Percentiles rank a stretch among this genome's conserved stretches.
Evolutionary conservation across 2,113 vertebrate genomes (phyloP).

Genomic region (Pteronura brasiliensis): DNA sequence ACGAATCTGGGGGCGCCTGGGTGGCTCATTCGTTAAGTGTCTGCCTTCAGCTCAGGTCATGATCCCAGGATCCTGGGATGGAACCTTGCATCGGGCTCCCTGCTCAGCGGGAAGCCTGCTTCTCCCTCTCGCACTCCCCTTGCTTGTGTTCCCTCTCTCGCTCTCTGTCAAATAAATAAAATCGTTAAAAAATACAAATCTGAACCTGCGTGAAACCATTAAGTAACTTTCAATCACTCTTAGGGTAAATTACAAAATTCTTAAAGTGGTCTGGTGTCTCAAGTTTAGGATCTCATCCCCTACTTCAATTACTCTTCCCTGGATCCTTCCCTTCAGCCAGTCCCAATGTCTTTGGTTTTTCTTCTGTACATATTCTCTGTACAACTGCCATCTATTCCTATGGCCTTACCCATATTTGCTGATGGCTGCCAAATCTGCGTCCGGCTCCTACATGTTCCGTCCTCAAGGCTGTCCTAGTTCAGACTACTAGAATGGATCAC

Average conservation of each 20-base stretch:
- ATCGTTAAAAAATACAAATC: not conserved
- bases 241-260: not conserved
- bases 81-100: no score
- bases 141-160: no score
- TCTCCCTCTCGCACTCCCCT: no score
- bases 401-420: not conserved
- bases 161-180: no score
- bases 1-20: no score
- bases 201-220: not conserved
- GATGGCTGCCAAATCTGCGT: not conserved
- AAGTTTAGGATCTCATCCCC: not conserved
- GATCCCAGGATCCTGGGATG: no score
- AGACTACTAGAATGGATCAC: not conserved
- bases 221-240: not conserved
- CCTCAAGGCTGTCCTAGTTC: not conserved
- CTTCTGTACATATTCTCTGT: not conserved
- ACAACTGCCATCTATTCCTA: not conserved
- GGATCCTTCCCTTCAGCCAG: not conserved
- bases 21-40: no score
- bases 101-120: no score
- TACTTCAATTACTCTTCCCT: not conserved
- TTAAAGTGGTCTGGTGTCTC: not conserved
- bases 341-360: not conserved
- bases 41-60: no score
- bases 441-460: not conserved